Base-by-base conservation (phyloP, 2,888 invertebrate genomes). In the Brachyopa scutellaris region DNA sequence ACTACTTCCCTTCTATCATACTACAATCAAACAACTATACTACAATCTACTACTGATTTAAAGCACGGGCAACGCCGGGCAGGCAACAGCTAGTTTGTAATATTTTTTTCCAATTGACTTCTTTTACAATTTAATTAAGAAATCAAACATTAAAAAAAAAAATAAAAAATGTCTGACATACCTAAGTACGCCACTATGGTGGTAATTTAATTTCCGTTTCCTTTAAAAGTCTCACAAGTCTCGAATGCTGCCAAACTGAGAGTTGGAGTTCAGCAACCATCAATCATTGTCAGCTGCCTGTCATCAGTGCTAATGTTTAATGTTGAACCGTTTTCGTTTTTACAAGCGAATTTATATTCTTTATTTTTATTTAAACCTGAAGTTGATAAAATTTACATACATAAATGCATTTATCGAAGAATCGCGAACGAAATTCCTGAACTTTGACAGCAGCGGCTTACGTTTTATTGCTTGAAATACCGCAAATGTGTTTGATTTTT, bases 221-320 rank as follows among this genome's bases (percentile, higher is more conserved):
- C 38, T 13, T 4, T 36, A n/a, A n/a, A 21, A 19, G n/a, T 11
- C 6, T 45, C 11, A 13, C 5, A 29, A 11, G 26, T 49, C 9
- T 29, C 7, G 4, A 19, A 5, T 7, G 15, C 26, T 38, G 49
- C 38, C 66, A 40, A 29, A 13, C 17, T 19, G 3, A 21, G 13
- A 9, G 23, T 4, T n/a, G n/a, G n/a, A n/a, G n/a, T n/a, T n/a
- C n/a, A n/a, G n/a, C n/a, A 53, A 31, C 40, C 40, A 72, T 72
- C 72, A 72, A 72, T 72, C 72, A 72, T 33, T 72, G 72, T 72
- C 72, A 72, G 17, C 31, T 72, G 72, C 17, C 45, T 29, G 11
- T 33, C 11, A 11, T 42, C 29, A 29, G 7, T 29, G 29, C 23
- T 57, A 42, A 55, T 55, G 15, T 40, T 42, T 26, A 29, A 59